Percentiles rank a stretch among this genome's conserved stretches.
Evolutionary conservation across 2,888 invertebrate genomes (phyloP).

Genomic region (Bombylius discolor): DNA sequence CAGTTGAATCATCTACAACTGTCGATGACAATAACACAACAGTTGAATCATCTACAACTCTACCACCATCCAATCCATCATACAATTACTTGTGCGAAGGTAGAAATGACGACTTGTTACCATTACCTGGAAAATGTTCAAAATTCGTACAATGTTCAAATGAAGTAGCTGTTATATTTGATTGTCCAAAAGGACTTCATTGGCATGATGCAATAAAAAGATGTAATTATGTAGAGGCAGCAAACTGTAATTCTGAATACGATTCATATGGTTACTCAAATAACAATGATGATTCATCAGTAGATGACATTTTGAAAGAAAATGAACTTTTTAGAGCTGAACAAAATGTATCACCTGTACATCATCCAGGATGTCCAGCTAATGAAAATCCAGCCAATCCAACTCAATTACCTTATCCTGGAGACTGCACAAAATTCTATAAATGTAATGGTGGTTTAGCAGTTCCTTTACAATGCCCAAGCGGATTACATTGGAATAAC

Average conservation of each 20-base stretch:
- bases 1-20: too few relatives aligned
- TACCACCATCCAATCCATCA: too few relatives aligned
- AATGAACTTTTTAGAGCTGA: background rate
- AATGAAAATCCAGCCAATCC: slow-evolving; percentile 10
- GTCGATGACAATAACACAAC: too few relatives aligned
- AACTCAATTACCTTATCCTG: slow-evolving; percentile 16
- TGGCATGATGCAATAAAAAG: slow-evolving; percentile 7
- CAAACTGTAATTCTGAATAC: background rate
- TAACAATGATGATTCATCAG: too few relatives aligned
- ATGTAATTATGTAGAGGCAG: slow-evolving; percentile 10
- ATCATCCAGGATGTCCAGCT: background rate
- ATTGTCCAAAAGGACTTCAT: slow-evolving; percentile 10
- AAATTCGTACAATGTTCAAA: slow-evolving; percentile 12
- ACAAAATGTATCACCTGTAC: background rate
- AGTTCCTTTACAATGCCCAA: slow-evolving; percentile 18
- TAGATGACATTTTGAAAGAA: too few relatives aligned
- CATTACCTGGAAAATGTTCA: slow-evolving; percentile 5
- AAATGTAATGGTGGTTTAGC: slow-evolving; percentile 17
- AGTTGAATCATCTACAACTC: background rate
- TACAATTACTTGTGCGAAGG: background rate
- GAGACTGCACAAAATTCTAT: slow-evolving; percentile 22
- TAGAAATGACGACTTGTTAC: background rate
- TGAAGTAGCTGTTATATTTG: slow-evolving; percentile 5
- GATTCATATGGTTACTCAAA: background rate
- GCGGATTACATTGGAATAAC: slow-evolving; percentile 8